Evolutionary conservation across 2,113 vertebrate genomes (phyloP), one percentile per base, ranked within the genome.

Genomic region (Cephalophus harveyi): DNA sequence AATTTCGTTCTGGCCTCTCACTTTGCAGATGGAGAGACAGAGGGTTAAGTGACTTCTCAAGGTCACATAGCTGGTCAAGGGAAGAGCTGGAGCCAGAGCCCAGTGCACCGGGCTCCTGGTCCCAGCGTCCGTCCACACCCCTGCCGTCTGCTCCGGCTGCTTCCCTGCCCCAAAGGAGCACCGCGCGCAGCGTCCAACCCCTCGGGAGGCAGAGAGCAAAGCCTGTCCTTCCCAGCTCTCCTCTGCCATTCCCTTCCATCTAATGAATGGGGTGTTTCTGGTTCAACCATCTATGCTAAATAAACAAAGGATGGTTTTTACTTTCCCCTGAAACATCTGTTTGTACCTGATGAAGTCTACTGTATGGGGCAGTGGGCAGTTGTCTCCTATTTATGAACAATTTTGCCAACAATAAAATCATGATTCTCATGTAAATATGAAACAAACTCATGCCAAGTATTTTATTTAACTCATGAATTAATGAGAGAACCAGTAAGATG

Each of bases 1-100:
- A 21, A 96, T 82, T 92, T 86, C 5, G 27, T n/a, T 86, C 64
- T 62, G 43, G 43, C 5, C 13, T 96, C 36, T 96, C 74, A 17
- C 87, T 90, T 88, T 94, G 48, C 94, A 95, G 71, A 95, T 67
- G 84, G 87, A n/a, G 76, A 88, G 54, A 82, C 48, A 91, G 91
- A 88, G 82, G n/a, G 60, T 67, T 95, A 78, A 93, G 74, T 93
- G 95, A 93, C n/a, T 96, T 78, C 59, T 89, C 89, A 96, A 94
- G 60, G 96, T 88, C 85, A 92, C 92, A 95, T 64, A 94, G 95
- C 74, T 96, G 87, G 40, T 67, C 30, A 86, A 94, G 82, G 87
- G 16, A 48, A 78, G 84, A 94, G 83, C 25, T 92, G 60, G 60
- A 16, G 60, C 3, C 6, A 16, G 60, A 62, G 60, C 14, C 60